phyloP scores from a whole-genome alignment of 2,113 vertebrate genomes.

The Calidris pugnax region DNA sequence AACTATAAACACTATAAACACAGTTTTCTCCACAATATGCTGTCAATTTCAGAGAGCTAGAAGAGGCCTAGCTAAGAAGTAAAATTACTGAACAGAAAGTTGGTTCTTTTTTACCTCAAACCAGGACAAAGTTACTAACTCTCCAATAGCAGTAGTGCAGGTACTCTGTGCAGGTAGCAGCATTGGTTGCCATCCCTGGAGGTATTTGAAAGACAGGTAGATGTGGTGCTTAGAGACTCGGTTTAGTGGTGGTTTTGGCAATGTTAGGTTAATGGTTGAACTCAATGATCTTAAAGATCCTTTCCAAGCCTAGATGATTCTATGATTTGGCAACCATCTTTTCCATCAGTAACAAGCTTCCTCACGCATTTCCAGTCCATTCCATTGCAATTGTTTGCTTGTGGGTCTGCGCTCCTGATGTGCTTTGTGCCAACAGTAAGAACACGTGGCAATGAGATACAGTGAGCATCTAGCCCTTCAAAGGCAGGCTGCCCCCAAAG shows the following conservation, averaged over 20 bases:
- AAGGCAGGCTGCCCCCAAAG: background rate
- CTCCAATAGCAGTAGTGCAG: background rate
- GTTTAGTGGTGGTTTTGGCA: background rate
- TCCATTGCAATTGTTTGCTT: background rate
- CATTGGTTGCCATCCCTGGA: background rate
- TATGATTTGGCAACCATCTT: background rate
- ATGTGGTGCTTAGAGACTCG: background rate
- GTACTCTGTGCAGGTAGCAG: background rate
- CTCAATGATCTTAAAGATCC: background rate
- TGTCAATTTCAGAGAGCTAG: too few relatives aligned
- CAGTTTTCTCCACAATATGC: too few relatives aligned
- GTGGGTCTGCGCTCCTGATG: background rate
- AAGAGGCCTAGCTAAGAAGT: too few relatives aligned
- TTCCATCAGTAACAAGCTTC: background rate
- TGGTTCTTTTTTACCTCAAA: too few relatives aligned
- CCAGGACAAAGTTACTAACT: background rate
- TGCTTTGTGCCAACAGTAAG: background rate
- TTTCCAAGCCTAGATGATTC: background rate
- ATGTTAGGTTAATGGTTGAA: background rate
- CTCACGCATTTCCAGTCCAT: background rate
- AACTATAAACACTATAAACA: too few relatives aligned
- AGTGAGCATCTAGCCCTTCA: background rate
- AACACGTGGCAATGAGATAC: accelerated
- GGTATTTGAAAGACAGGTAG: background rate
- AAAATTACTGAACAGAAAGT: too few relatives aligned